Base-by-base conservation (phyloP, 2,888 invertebrate species). In the Oligia strigilis region DNA sequence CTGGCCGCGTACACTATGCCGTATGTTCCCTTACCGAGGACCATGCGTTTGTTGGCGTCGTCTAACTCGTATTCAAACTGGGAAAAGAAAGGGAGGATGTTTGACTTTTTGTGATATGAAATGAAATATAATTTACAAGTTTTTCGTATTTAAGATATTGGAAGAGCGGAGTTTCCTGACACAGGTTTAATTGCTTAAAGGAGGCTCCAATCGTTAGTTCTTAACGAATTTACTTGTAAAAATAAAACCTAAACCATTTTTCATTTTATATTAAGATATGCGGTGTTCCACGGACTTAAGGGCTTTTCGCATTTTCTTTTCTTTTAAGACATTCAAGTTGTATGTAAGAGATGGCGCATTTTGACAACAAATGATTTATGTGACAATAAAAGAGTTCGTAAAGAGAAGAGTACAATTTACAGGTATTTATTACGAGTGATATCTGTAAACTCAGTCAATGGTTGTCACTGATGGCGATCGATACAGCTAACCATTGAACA, bases 61-160 rank as follows among this genome's bases (percentile, higher is more conserved):
- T 99, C 99, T 40, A 98, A 94, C 93, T 99, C 99, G 95, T 99
- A 99, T 95, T 99, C 99, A 94, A 98, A 99, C 98, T 98, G 94
- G 75, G 23, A 58, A 71, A 55, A 14, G 4, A 29, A 36, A 72
- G 11, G 3, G 23, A 64, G 8, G 8, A 13, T 13, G 1, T 46
- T 62, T 72, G n/a, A 69, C 4, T 19, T 19, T 52, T 13, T 19
- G 29, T 19, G 46, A 29, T 46, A 13, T 9, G 11, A 43, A 43
- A 23, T 13, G 19, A 64, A 64, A 64, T 36, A 64, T 64, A 19
- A 65, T 65, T 65, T 36, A 11, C 1, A 52, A 17, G 23, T 23
- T 23, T 23, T 58, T 58, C 58, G 23, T 23, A 9, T 58, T 58
- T 58, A 9, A 23, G 23, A 58, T 23, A 8, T 9, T 55, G 55